These are phyloP conservation scores for Petrosia ficiformis DNA, from an alignment of 37 sponge, comb jelly and placozoan species.

Conservation along the genomic window DNA sequence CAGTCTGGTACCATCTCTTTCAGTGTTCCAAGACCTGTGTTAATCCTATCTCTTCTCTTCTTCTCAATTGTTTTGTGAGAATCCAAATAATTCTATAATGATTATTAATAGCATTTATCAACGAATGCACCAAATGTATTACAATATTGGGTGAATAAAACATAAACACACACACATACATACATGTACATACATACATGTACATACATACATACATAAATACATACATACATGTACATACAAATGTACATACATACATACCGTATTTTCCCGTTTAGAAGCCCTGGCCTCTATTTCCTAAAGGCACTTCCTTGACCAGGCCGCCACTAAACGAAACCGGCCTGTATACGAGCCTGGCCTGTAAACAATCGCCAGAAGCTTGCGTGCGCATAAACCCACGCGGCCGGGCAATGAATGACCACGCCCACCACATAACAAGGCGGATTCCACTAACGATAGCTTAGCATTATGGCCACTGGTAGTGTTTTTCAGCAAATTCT, in stretches of 20 bases:
- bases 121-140: neutral
- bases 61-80: conserved; percentile 91
- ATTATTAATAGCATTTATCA: neutral
- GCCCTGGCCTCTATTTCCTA: no score
- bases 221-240: neutral
- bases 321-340: no score
- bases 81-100: conserved; percentile 73
- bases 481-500: no score
- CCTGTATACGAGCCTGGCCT: no score
- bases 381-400: no score
- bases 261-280: no score
- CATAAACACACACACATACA: neutral
- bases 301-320: no score
- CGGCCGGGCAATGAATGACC: no score
- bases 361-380: no score
- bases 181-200: neutral
- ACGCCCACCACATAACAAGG: no score
- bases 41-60: conserved; percentile 84
- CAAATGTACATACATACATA: neutral
- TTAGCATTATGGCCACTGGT: no score
- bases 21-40: conserved; percentile 47
- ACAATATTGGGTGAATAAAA: neutral
- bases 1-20: conserved; percentile 83
- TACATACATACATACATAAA: neutral
- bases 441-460: no score